Evolutionary conservation across 2,888 invertebrate species (phyloP), one percentile per base, ranked within the genome.

Genomic region (Tiliacea citrago): DNA sequence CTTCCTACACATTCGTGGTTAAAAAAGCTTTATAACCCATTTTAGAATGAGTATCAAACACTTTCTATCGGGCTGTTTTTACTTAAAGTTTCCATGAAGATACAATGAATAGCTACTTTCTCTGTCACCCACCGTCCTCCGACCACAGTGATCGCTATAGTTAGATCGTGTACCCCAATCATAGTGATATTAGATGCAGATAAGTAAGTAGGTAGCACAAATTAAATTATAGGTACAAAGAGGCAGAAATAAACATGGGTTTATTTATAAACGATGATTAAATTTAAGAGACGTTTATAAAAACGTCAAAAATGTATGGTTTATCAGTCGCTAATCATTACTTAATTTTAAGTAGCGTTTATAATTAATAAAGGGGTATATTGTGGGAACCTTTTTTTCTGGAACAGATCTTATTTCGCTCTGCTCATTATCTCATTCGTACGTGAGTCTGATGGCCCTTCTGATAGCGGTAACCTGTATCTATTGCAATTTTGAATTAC

Each of bases 401-500:
- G 57, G 29, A 57, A 29, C 29, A 57, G 13, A 51, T 21, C 55
- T 13, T 18, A 13, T 49, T 21, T 51, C 24, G 16, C 21, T 68
- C 21, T 10, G 4, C 5, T 39, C 24, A 49, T 69, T 67, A 1
- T 21, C 68, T 42, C 21, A 24, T 66, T 42, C 21, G 13, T 66
- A 21, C 12, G 21, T 24, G 10, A 72, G 39, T 71, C 35, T 69
- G 16, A 72, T 49, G 24, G 16, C 47, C 16, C 24, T 49, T 21
- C 7, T 42, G 39, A 72, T 49, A 58, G 10, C 47, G 24, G 45
- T 47, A 13, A 58, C 16, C 72, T 72, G 57, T 7, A 21, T 57
- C 49, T 49, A 58, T 42, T 72, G 24, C 73, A 49, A n/a, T 51
- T 58, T 68, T n/a, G n/a, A 42, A 18, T 70, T 16, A 16, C 10